phyloP scores from a whole-genome alignment of 2,113 vertebrate genomes.

The Neogobius melanostomus region DNA sequence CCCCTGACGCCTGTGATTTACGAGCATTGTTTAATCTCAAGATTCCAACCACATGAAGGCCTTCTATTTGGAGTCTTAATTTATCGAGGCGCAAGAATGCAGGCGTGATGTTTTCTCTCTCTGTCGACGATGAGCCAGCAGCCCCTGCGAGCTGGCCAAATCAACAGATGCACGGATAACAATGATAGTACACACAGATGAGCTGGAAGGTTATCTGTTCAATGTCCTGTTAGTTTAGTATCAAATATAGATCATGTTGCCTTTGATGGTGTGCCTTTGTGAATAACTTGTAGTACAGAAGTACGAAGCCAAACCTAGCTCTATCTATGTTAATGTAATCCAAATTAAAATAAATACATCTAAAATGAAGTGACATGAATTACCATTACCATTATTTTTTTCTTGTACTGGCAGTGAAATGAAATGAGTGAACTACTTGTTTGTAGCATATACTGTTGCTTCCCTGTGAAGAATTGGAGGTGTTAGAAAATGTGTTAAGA shows the following conservation, averaged over 20 bases:
- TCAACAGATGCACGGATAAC: conserved; percentile 62
- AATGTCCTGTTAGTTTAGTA: conserved; percentile 17
- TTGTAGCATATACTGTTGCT: no score
- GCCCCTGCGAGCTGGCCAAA: conserved; percentile 40
- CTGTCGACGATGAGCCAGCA: conserved; percentile 52
- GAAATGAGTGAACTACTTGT: no score
- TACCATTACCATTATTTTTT: no score
- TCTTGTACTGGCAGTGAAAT: no score
- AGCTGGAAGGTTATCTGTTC: conserved; percentile 49
- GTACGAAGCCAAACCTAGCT: no score
- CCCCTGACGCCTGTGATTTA: conserved; percentile 69
- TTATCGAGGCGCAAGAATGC: conserved; percentile 64
- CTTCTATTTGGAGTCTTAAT: conserved; percentile 57
- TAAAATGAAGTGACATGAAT: no score
- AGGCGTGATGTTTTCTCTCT: conserved; percentile 56
- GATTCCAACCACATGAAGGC: conserved; percentile 72
- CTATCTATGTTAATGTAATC: no score
- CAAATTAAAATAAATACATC: no score
- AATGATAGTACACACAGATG: conserved; percentile 62
- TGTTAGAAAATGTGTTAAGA: no score
- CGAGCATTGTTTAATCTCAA: conserved; percentile 72
- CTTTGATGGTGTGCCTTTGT: neutral
- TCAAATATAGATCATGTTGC: no score
- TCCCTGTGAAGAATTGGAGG: no score
- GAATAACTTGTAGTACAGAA: neutral